Conservation (phyloP, 2,797 vertebrate species). For the Ctenopoma multispine region DNA sequence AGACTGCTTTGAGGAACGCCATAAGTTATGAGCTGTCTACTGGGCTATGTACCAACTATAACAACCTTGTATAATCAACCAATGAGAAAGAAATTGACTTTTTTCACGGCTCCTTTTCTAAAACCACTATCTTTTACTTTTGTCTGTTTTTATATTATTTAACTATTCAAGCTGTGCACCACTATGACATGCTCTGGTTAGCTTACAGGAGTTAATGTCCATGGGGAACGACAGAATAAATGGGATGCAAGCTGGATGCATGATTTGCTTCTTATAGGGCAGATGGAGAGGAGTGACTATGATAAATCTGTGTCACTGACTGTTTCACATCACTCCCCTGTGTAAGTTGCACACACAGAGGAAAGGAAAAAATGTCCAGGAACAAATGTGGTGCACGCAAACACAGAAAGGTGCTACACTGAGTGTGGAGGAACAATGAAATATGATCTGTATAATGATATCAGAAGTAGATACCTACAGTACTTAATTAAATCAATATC, state of each 20-base stretch:
- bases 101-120: background rate
- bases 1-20: background rate
- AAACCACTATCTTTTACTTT: background rate
- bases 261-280: conserved; percentile 45
- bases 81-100: background rate
- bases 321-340: conserved; percentile 85
- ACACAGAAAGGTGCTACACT: conserved; percentile 84
- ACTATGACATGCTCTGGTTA: conserved; percentile 23
- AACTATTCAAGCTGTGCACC: background rate
- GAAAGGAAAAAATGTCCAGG: conserved; percentile 64
- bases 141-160: background rate
- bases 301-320: conserved; percentile 77
- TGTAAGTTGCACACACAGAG: conserved; percentile 84
- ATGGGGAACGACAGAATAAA: conserved; percentile 23
- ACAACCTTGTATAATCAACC: background rate
- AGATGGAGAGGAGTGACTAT: conserved; percentile 40
- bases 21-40: background rate
- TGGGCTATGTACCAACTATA: background rate
- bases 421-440: conserved; percentile 42
- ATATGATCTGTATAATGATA: conserved; percentile 23
- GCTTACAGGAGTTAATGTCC: conserved; percentile 18
- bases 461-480: conserved; percentile 17
- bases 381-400: conserved; percentile 82
- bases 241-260: conserved; percentile 37
- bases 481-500: conserved; percentile 2